Percentiles rank a stretch among this genome's conserved stretches.
Conservation (phyloP, 2,888 invertebrate genomes). For the Drosophila sordidula region DNA sequence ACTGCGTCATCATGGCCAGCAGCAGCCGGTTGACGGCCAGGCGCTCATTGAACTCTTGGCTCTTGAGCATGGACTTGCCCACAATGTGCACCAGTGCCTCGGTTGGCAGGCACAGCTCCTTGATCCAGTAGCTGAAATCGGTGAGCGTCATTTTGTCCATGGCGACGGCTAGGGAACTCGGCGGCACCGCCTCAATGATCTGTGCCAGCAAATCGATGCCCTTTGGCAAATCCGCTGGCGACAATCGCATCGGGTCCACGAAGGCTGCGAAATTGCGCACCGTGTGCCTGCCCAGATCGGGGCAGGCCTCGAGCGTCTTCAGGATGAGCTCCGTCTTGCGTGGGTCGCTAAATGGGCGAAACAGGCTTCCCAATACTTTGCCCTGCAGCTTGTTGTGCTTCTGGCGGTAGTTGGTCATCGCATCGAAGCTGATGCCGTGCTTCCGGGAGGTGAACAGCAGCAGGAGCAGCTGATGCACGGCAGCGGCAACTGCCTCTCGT, state of each 20-base stretch:
- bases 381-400: conserved; percentile 83
- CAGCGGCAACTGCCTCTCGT: conserved; percentile 86
- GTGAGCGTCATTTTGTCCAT: conserved; percentile 82
- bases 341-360: conserved; percentile 89
- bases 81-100: conserved; percentile 79
- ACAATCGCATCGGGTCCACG: conserved; percentile 86
- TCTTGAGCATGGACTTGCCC: conserved; percentile 53
- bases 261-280: conserved; percentile 87
- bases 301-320: conserved; percentile 89
- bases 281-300: conserved; percentile 89
- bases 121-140: conserved; percentile 82
- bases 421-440: conserved; percentile 91
- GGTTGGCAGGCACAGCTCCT: conserved; percentile 81
- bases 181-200: conserved; percentile 78
- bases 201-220: conserved; percentile 67
- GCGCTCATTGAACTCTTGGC: conserved; percentile 73
- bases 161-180: conserved; percentile 65
- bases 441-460: conserved; percentile 91
- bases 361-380: conserved; percentile 87
- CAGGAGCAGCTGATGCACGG: conserved; percentile 90
- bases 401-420: conserved; percentile 85
- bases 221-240: conserved; percentile 53
- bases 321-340: conserved; percentile 88
- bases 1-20: conserved; percentile 85
- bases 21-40: conserved; percentile 83